Conservation (phyloP, 2,113 vertebrate genomes). For the Oceanites oceanicus region DNA sequence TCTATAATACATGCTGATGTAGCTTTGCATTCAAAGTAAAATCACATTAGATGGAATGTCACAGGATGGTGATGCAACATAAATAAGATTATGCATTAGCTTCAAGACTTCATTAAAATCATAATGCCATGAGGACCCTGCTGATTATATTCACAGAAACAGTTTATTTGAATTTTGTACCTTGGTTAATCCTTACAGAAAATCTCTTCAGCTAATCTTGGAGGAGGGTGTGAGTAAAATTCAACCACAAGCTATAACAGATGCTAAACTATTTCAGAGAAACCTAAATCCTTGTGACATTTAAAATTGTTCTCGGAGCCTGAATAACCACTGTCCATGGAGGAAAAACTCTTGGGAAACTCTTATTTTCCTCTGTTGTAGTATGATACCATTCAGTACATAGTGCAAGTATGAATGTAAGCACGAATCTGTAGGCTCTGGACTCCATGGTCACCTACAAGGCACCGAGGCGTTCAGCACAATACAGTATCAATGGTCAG, state of each 20-base stretch:
- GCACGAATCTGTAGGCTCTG: fast-evolving
- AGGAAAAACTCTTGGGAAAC: background rate
- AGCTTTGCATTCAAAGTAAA: background rate
- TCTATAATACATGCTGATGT: background rate
- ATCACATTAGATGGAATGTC: background rate
- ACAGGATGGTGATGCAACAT: background rate
- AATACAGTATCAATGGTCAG: background rate
- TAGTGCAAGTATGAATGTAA: background rate
- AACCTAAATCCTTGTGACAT: background rate
- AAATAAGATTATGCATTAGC: background rate
- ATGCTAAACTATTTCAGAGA: background rate
- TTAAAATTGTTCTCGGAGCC: background rate
- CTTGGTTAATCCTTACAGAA: background rate
- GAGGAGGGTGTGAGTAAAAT: background rate
- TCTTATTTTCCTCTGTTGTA: background rate
- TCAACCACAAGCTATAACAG: background rate
- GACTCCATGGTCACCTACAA: background rate
- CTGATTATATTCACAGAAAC: background rate
- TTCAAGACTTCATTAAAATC: background rate
- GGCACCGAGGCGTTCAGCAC: background rate
- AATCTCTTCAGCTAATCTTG: background rate
- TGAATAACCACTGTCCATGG: background rate
- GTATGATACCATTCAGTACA: too few species aligned
- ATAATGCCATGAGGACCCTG: background rate
- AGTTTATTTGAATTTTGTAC: background rate